phyloP scores from a whole-genome alignment of 30 jellyfish, hydroid and myxozoan species.

The Turritopsis rubra region DNA sequence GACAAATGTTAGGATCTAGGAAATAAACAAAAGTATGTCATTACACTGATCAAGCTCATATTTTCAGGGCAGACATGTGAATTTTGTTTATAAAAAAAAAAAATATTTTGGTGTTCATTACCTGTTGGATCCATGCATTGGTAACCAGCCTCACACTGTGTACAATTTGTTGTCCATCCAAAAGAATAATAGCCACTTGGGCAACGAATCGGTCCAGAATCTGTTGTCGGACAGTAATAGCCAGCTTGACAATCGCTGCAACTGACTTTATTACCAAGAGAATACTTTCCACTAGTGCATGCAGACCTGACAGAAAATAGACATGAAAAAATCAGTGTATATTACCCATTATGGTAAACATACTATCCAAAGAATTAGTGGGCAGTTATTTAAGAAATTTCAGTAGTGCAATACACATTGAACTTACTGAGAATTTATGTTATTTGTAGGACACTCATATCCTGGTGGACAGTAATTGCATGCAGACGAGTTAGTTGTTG shows the following conservation, averaged over 20 bases:
- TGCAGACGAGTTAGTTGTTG: conserved; percentile 59
- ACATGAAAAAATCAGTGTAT: not conserved
- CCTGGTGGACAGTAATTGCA: conserved; percentile 88
- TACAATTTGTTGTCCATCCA: conserved; percentile 63
- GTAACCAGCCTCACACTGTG: conserved; percentile 81
- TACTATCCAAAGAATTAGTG: not conserved
- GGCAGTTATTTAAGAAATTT: not conserved
- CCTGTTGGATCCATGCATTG: conserved; percentile 94
- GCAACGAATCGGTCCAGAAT: conserved; percentile 74
- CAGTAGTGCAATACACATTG: not conserved
- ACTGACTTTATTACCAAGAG: conserved; percentile 64
- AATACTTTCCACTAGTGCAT: conserved; percentile 69
- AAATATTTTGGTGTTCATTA: not conserved
- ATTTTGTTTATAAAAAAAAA: not conserved
- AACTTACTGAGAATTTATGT: conserved; percentile 48
- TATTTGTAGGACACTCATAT: conserved; percentile 67
- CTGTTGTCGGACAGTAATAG: conserved; percentile 55
- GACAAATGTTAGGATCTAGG: conserved; percentile 81
- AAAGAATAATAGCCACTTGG: conserved; percentile 72
- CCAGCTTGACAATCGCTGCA: conserved; percentile 87
- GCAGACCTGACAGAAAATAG: conserved; percentile 45
- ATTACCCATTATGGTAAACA: not conserved
- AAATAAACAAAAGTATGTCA: not conserved
- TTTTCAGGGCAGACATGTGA: not conserved
- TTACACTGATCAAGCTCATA: not conserved